Conservation (phyloP, 2,797 vertebrate species). For the Pipistrellus pipistrellus region DNA sequence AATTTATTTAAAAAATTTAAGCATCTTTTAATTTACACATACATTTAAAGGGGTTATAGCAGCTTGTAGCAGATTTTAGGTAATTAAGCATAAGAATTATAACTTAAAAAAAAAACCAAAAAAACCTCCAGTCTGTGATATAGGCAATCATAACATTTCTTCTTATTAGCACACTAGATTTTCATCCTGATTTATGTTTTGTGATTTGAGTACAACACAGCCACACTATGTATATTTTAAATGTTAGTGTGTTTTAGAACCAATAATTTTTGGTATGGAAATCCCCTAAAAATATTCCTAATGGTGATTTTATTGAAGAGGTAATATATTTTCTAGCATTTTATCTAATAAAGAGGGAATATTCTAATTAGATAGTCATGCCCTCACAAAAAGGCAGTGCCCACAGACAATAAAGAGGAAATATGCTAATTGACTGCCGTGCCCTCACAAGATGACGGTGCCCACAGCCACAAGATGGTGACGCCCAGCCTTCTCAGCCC, state of each 20-base stretch:
- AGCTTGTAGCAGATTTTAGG: not conserved
- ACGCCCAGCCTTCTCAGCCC: too few relatives aligned
- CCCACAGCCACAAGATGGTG: too few relatives aligned
- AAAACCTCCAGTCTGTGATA: not conserved
- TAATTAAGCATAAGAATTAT: conserved; percentile 48
- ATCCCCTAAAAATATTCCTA: not conserved
- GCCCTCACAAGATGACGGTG: too few relatives aligned
- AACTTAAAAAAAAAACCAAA: not conserved
- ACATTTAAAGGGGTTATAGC: not conserved
- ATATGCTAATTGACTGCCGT: too few relatives aligned
- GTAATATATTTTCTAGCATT: not conserved
- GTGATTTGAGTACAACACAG: not conserved
- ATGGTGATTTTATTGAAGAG: conserved; percentile 40
- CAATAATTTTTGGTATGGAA: conserved; percentile 8
- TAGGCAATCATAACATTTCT: not conserved
- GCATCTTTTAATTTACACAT: conserved; percentile 32
- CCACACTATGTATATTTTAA: not conserved
- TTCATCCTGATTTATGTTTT: conserved; percentile 29
- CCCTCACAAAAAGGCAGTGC: too few relatives aligned
- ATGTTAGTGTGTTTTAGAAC: conserved; percentile 26
- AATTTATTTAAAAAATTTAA: conserved; percentile 22
- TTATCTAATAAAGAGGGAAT: too few relatives aligned
- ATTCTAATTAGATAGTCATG: too few relatives aligned
- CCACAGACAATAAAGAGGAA: too few relatives aligned
- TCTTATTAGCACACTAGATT: not conserved